Evolutionary conservation across 2,888 invertebrate species (phyloP), one percentile per base, ranked within the genome.

Genomic region (Bombylius major): DNA sequence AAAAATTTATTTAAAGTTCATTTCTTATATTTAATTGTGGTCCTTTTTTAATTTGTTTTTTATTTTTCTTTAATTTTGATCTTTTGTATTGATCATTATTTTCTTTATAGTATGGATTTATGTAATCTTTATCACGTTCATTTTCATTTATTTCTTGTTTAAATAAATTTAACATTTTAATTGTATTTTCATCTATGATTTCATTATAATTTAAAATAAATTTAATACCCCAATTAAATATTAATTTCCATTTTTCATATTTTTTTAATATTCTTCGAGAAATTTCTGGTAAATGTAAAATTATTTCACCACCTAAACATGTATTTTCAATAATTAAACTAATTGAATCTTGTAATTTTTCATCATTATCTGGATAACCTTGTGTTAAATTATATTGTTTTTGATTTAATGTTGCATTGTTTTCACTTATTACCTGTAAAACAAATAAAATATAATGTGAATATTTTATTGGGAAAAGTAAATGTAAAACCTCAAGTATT

Each of bases 271-370:
- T 55, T 6, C 60, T 58, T 53, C 60, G 60, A 0, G 63, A 59
- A 14, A 64, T 64, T 36, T 66, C 64, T 5, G 64, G 66, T 39
- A 65, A 63, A 47, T 65, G 65, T 23, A 65, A 46, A 4, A 66
- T 31, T 8, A 63, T 60, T 42, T 65, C 65, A 1, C 61, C 63
- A 23, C 53, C 50, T 3, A 59, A 51, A 36, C 59, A 59, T 23
- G 49, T 48, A 36, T 55, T 55, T 58, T 65, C 65, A 14, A 64
- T 44, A 5, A 58, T 53, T 2, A 60, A 13, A 4, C 59, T 60
- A 5, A 64, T 59, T 13, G 63, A 59, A 50, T 62, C 61, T 42
- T 64, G 63, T 6, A 58, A 42, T 1, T 23, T 42, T 44, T 57
- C 52, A 44, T 62, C 57, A 2, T n/a, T 47, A 0, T 23, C 23